phyloP scores from a whole-genome alignment of 2,797 vertebrate species.

The Gila robusta region DNA sequence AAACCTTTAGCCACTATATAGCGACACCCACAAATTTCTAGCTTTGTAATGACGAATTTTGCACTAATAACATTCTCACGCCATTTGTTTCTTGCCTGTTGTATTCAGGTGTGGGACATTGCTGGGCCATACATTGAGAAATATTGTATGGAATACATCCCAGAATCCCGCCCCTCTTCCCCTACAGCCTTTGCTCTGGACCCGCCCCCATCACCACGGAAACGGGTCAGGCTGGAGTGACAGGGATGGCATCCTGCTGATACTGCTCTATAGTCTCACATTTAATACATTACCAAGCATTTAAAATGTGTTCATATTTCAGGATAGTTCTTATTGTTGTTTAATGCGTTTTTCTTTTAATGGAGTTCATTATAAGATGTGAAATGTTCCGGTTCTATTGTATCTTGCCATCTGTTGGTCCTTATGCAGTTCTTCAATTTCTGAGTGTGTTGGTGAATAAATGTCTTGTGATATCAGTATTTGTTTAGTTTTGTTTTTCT shows the following conservation, averaged over 20 bases:
- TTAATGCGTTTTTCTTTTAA: neutral
- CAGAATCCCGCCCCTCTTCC: conserved; percentile 90
- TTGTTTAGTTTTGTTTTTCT: conserved; percentile 9
- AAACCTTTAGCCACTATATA: too few relatives aligned
- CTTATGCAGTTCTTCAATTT: neutral
- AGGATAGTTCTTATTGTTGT: neutral
- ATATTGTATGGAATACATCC: conserved; percentile 91
- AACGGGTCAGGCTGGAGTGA: conserved; percentile 81
- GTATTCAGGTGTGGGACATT: conserved; percentile 90
- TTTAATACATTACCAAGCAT: neutral
- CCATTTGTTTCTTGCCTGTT: conserved; percentile 25
- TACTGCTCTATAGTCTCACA: conserved; percentile 2
- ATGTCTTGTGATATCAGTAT: conserved; percentile 10
- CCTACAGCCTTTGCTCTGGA: conserved; percentile 95
- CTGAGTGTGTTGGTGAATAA: conserved; percentile 13
- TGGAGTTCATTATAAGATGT: neutral
- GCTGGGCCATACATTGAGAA: conserved; percentile 95
- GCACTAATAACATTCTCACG: neutral
- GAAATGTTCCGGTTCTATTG: neutral
- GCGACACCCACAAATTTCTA: too few relatives aligned
- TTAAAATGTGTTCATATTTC: neutral
- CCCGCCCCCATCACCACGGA: conserved; percentile 76
- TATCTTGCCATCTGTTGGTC: conserved; percentile 8
- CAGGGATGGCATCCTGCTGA: conserved; percentile 21
- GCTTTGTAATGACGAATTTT: too few relatives aligned